Conservation (phyloP, 2,888 invertebrate genomes). For the Azorinus chamasolen region DNA sequence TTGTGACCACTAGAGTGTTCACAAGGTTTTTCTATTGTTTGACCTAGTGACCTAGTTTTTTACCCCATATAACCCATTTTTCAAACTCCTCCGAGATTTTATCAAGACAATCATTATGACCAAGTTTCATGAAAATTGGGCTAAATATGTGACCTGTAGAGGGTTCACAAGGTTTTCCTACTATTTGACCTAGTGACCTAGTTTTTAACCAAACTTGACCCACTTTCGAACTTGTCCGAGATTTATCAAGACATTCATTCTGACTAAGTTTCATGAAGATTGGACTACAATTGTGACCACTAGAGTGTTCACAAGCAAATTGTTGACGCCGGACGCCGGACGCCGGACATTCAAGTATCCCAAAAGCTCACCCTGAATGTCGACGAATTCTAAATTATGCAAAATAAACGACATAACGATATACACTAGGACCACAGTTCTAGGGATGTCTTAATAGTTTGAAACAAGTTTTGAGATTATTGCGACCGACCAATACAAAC, state of each 20-base stretch:
- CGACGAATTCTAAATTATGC: no score
- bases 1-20: not conserved
- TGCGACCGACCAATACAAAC: no score
- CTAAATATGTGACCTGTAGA: not conserved
- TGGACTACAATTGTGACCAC: not conserved
- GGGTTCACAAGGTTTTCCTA: constrained; percentile 1
- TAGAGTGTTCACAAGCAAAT: constrained; percentile 14
- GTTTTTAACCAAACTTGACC: not conserved
- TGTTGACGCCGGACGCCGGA: no score
- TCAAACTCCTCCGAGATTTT: not conserved
- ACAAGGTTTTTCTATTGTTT: not conserved
- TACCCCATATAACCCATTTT: not conserved
- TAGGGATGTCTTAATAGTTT: no score
- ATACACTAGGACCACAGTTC: no score
- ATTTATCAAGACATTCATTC: constrained; percentile 1
- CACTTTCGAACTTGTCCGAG: not conserved
- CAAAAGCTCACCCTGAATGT: no score
- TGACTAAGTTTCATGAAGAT: constrained; percentile 25
- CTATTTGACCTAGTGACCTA: not conserved
- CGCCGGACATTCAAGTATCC: no score
- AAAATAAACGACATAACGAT: no score
- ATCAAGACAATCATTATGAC: not conserved
- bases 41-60: constrained; percentile 4
- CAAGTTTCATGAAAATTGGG: not conserved
- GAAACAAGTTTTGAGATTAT: no score